phyloP scores from a whole-genome alignment of 2,888 invertebrate genomes.

The Pocota personata region DNA sequence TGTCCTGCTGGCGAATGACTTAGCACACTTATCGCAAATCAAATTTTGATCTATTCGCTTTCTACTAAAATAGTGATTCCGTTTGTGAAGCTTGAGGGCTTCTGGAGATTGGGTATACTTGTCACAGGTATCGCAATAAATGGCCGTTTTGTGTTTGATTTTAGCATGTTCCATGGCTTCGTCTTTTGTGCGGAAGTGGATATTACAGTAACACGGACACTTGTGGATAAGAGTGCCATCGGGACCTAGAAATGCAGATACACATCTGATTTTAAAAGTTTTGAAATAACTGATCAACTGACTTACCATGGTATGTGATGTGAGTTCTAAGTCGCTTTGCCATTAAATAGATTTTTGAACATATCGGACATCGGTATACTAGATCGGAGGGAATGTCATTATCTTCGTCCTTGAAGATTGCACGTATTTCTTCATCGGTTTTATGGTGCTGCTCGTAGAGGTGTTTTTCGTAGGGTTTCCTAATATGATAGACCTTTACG shows the following conservation, averaged over 20 bases:
- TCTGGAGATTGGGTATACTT: constrained; percentile 83
- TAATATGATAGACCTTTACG: constrained; percentile 81
- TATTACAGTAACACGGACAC: constrained; percentile 82
- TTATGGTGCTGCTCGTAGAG: constrained; percentile 79
- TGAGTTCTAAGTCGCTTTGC: constrained; percentile 79
- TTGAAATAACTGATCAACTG: too few species aligned
- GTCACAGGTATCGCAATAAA: constrained; percentile 83
- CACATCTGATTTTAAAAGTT: not conserved
- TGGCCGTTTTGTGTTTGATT: constrained; percentile 80
- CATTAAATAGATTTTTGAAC: constrained; percentile 80
- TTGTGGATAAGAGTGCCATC: constrained; percentile 81
- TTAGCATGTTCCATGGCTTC: constrained; percentile 82
- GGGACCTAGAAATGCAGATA: constrained; percentile 61
- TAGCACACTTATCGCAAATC: constrained; percentile 81
- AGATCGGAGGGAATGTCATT: constrained; percentile 76
- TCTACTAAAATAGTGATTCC: constrained; percentile 76
- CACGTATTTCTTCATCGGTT: constrained; percentile 77
- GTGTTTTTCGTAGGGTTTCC: constrained; percentile 81
- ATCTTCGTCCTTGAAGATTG: constrained; percentile 77
- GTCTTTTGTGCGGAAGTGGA: constrained; percentile 81
- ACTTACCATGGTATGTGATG: constrained; percentile 79
- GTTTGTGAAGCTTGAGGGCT: constrained; percentile 82
- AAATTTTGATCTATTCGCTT: constrained; percentile 79
- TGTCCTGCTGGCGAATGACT: constrained; percentile 81
- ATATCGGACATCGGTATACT: constrained; percentile 80